Evolutionary conservation across 2,888 invertebrate species (phyloP), one percentile per base, ranked within the genome.

Genomic region (Drosophila flavopinicola): DNA sequence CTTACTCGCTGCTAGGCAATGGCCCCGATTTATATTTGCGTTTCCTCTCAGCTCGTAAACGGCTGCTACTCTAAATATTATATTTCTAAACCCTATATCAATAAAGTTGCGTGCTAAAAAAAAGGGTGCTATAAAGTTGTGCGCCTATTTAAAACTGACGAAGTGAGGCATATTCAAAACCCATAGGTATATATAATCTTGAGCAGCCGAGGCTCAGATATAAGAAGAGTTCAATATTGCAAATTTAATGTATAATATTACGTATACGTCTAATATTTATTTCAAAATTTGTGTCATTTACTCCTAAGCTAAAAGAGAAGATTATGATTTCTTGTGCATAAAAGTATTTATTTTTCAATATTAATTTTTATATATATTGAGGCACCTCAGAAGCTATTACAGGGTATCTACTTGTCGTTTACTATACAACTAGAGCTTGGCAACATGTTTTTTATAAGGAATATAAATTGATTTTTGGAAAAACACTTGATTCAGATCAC

Each of bases 41-140:
- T 73, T 73, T 44, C 23, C 73, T 52, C 63, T 56, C 51, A 48
- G 44, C 70, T 64, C 56, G 41, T 54, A 54, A 71, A 35, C 66
- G 51, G 15, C 42, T 51, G 56, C 47, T 42, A 41, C 45, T 57
- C 47, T 20, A 39, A 59, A 59, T 59, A 59, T 59, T 39, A 59
- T 39, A 63, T 25, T 44, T 23, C 24, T 17, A 44, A 45, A 61
- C 58, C 58, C 61, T 58, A 35, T 29, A 44, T 23, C 23, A 42
- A 57, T 35, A 57, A 61, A 57, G 20, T 17, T 17, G 35, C 11
- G 20, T 47, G 45, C 15, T 4, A 24, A 41, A 39, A 6, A 32
- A 33, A 59, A 33, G 32, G 32, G 60, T 27, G 33, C 27, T 0
- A 13, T 35, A 20, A 52, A 33, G 32, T 32, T 51, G 47, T 15